Percentiles rank a stretch among this genome's conserved stretches.
phyloP scores from a whole-genome alignment of 2,113 vertebrate species.

The Tyrannus savana region DNA sequence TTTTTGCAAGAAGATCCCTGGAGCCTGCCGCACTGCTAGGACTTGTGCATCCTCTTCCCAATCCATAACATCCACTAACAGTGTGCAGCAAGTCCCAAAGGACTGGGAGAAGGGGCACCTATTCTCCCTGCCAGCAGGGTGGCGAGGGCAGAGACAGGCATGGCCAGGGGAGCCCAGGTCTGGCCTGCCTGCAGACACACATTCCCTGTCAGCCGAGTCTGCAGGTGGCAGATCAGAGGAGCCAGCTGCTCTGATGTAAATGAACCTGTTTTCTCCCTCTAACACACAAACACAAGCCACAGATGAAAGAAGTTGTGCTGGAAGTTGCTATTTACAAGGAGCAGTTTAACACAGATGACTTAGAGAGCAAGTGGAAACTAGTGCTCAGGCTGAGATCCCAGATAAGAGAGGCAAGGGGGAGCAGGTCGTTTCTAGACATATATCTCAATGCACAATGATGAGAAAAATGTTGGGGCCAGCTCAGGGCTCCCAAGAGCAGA shows the following conservation, averaged over 20 bases:
- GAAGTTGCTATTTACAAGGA: background rate
- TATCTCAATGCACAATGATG: background rate
- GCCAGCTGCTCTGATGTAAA: conserved; percentile 6
- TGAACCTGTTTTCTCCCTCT: background rate
- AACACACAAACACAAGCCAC: background rate
- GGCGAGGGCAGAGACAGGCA: background rate
- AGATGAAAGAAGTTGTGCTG: conserved; percentile 8
- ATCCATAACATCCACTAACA: background rate
- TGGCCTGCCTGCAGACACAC: background rate
- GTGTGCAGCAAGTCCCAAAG: background rate
- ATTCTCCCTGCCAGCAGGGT: background rate
- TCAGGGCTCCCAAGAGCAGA: background rate
- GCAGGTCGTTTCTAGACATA: background rate
- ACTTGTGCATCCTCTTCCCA: background rate
- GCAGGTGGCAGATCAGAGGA: conserved; percentile 11
- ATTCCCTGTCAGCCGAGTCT: background rate
- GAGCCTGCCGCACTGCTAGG: background rate
- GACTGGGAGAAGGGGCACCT: accelerated
- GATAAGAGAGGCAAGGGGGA: background rate
- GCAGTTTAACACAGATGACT: background rate
- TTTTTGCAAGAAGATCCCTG: background rate
- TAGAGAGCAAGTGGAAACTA: background rate
- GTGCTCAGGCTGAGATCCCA: background rate
- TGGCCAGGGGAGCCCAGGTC: background rate
- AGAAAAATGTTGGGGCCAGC: background rate